Evolutionary conservation across 1,140 invertebrate genomes (phyloP), one percentile per base, ranked within the genome.

Genomic region (Drosophila burlai): DNA sequence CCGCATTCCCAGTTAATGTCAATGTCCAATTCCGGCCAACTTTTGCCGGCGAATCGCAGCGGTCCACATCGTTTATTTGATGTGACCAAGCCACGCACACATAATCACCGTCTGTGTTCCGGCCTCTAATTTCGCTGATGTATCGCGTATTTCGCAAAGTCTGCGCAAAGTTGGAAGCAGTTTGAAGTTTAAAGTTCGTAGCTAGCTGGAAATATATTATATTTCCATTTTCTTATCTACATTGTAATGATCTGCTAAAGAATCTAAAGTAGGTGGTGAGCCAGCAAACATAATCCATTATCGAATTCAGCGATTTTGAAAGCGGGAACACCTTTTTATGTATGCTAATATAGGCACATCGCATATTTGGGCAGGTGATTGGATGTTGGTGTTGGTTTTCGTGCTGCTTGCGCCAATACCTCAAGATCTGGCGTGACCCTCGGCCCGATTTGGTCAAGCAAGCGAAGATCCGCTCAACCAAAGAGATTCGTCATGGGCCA

Each of bases 71-170:
- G 36, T 50, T 50, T 38, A 31, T 31, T 54, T 54, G 49, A 50
- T 68, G 31, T 54, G 67, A 42, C 47, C 47, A 67, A 54, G 67
- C 67, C 67, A 71, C 67, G 67, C 67, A 71, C 67, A 71, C 67
- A 68, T 61, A 45, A 61, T 55, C 46, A 77, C 24, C 18, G 26
- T 4, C 0, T 11, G 34, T 40, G 50, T 72, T 69, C 42, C 45
- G 42, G 29, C 31, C 43, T 61, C 26, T 16, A 40, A 15, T 67
- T 54, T 54, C 47, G 16, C 65, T 21, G 21, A 24, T 34, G 24
- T n/a, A 21, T 34, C 16, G 11, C 26, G 2, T 26, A 40, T 50
- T 58, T 29, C 9, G 9, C 52, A 16, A 38, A 4, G 34, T 38
- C 11, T 21, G 15, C 29, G 5, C 4, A 31, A 16, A 59, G 1